A percentile compares a stretch with the other conserved stretches of the same genome.
Conservation (phyloP, 2,888 invertebrate genomes). For the Invenusta paracnida region DNA sequence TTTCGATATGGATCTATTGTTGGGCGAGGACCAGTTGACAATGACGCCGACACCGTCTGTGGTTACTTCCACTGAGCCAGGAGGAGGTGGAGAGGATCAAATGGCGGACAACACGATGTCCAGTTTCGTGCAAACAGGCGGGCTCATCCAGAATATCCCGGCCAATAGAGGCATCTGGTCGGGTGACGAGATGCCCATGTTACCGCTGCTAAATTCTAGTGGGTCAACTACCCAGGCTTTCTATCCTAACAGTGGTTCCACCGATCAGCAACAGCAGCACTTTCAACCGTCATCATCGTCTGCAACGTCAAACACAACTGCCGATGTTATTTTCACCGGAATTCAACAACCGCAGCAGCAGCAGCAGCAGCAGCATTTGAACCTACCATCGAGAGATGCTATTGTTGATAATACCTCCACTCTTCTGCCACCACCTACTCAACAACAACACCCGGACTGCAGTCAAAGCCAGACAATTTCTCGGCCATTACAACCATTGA, state of each 20-base stretch:
- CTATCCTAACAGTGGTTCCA: background rate
- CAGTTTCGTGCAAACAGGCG: background rate
- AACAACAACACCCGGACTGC: too few species aligned
- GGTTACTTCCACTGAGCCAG: background rate
- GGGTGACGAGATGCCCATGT: background rate
- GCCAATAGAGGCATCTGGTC: background rate
- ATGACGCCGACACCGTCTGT: background rate
- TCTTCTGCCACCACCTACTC: background rate
- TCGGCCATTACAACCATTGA: too few species aligned
- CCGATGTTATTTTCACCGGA: background rate
- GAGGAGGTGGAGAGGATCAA: background rate
- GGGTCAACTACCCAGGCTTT: background rate
- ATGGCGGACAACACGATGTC: too few species aligned
- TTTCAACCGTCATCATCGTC: too few species aligned
- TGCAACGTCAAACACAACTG: background rate
- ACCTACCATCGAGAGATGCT: background rate
- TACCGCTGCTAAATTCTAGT: background rate
- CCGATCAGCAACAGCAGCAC: background rate
- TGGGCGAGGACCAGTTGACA: background rate
- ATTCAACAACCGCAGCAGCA: too few species aligned
- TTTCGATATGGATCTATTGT: slow-evolving; percentile 35
- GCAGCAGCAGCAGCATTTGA: too few species aligned
- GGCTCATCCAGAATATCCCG: background rate
- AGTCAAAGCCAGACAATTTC: background rate
- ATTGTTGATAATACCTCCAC: background rate